Conservation (phyloP, 2,888 invertebrate species). For the Himalopsyche kuldschensis region DNA sequence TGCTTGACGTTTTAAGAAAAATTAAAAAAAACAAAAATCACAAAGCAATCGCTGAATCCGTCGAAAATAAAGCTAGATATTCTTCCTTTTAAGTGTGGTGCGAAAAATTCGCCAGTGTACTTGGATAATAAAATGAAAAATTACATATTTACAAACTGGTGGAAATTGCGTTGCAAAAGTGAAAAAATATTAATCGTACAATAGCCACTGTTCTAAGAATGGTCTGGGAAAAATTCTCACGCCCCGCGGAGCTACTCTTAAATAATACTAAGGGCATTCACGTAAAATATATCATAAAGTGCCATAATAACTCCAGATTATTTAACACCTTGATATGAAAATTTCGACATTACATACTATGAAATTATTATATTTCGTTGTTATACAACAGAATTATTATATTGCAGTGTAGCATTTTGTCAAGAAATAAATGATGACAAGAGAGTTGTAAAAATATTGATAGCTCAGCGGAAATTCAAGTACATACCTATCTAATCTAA, state of each 20-base stretch:
- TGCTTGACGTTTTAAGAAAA: no score
- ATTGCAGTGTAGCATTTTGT: not conserved
- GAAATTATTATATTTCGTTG: not conserved
- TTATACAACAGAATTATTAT: not conserved
- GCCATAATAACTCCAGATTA: not conserved
- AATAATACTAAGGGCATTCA: not conserved
- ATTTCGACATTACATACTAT: not conserved
- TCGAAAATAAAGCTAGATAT: not conserved
- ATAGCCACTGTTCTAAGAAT: not conserved
- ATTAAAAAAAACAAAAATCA: no score
- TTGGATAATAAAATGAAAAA: not conserved
- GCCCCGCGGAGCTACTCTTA: not conserved
- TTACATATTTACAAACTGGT: not conserved
- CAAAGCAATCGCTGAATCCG: no score
- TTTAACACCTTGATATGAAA: not conserved
- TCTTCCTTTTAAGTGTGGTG: not conserved
- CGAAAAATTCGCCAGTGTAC: not conserved
- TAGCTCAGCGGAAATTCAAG: no score
- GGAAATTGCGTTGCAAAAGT: not conserved
- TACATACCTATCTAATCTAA: no score
- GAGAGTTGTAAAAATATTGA: not conserved
- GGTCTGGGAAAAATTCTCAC: not conserved
- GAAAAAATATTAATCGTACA: not conserved
- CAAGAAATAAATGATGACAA: not conserved
- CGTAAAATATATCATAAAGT: not conserved